These are phyloP conservation scores for Vipera latastei DNA, from an alignment of 2,797 vertebrate genomes.

Conservation along the genomic window DNA sequence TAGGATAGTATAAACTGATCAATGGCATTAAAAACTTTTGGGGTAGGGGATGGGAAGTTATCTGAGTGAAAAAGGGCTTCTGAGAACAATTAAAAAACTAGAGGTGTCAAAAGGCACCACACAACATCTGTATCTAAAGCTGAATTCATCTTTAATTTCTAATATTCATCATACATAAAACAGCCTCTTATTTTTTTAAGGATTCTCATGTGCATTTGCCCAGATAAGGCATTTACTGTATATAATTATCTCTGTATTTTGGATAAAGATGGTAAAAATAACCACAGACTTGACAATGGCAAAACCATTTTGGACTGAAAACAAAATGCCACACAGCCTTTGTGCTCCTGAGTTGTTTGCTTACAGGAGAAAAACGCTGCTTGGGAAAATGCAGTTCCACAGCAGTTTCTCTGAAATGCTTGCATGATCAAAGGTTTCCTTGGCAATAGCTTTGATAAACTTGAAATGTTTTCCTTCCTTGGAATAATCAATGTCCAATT, in stretches of 20 bases:
- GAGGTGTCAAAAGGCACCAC: neutral
- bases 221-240: neutral
- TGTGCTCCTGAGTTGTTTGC: neutral
- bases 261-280: neutral
- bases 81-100: neutral
- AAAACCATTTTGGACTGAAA: neutral
- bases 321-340: neutral
- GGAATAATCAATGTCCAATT: slow-evolving; percentile 26
- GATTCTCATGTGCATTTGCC: neutral
- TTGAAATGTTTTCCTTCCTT: slow-evolving; percentile 14
- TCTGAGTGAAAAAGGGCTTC: neutral
- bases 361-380: neutral
- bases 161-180: neutral
- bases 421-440: slow-evolving; percentile 23
- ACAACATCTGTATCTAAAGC: neutral
- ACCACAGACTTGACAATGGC: neutral
- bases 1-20: neutral
- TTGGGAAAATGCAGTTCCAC: slow-evolving; percentile 1
- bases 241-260: neutral
- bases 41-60: neutral
- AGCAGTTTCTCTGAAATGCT: slow-evolving; percentile 19
- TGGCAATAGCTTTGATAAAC: slow-evolving; percentile 18
- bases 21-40: neutral
- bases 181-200: neutral
- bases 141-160: neutral